A percentile compares a stretch with the other conserved stretches of the same genome.
These are phyloP conservation scores for Stenoptilia bipunctidactyla DNA, from an alignment of 2,888 invertebrate species.

Conservation along the genomic window DNA sequence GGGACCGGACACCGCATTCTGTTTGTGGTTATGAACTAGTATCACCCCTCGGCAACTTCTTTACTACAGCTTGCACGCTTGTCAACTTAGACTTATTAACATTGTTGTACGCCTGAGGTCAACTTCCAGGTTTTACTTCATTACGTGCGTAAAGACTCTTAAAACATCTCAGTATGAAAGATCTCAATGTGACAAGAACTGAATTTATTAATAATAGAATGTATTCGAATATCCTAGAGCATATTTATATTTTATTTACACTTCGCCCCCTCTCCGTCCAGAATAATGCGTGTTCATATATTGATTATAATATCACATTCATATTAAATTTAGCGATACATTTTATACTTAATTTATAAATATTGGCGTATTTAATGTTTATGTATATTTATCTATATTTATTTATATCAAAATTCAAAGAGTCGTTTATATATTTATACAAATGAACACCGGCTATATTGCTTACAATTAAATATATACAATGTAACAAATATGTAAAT, in stretches of 20 bases:
- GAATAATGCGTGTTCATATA: slow-evolving; percentile 58
- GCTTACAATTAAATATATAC: not conserved
- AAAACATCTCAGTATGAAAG: no score
- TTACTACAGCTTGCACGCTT: no score
- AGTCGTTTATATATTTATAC: not conserved
- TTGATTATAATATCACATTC: slow-evolving; percentile 30
- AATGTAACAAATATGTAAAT: not conserved
- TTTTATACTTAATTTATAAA: slow-evolving; percentile 30
- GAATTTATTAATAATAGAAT: no score
- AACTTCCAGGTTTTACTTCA: no score
- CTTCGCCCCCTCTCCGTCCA: slow-evolving; percentile 60
- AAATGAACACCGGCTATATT: not conserved
- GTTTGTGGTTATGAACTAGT: no score
- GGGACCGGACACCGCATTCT: no score
- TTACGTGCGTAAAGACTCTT: no score
- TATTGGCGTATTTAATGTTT: slow-evolving; percentile 20
- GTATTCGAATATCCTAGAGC: no score
- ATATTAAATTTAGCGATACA: slow-evolving; percentile 24
- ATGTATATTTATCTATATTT: not conserved
- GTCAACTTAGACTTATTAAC: no score
- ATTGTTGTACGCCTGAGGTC: no score
- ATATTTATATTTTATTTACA: not conserved
- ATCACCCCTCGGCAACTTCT: no score
- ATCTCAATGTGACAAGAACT: no score
- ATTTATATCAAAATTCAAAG: not conserved